phyloP scores from a whole-genome alignment of 92 coral and sea anemone species.

The Porites rus region DNA sequence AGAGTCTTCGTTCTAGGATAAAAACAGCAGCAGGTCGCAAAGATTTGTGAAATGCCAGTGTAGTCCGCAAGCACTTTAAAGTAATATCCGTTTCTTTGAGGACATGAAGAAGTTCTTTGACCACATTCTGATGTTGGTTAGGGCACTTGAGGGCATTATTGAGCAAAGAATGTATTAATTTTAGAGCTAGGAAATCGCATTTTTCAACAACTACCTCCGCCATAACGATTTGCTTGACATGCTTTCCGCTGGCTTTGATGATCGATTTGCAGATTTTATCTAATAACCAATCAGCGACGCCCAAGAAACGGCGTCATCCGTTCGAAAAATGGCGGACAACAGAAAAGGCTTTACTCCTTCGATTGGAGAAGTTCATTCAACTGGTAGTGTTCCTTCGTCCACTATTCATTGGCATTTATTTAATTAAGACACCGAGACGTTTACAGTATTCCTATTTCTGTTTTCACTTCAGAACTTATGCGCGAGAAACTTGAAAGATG shows the following conservation, averaged over 20 bases:
- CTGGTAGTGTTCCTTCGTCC: conserved; percentile 5
- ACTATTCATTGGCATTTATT: neutral
- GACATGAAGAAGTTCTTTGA: conserved; percentile 13
- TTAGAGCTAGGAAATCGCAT: neutral
- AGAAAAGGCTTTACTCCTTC: neutral
- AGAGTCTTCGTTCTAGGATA: conserved; percentile 29
- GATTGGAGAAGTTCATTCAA: neutral
- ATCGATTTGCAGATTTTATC: neutral
- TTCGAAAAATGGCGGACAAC: conserved; percentile 62
- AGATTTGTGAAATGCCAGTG: conserved; percentile 57
- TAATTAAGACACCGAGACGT: neutral
- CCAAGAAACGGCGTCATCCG: conserved; percentile 13
- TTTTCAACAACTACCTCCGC: neutral
- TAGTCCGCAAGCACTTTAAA: conserved; percentile 31
- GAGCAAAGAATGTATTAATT: conserved; percentile 11
- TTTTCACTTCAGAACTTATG: conserved; percentile 46
- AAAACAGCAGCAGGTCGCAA: conserved; percentile 11
- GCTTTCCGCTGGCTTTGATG: neutral
- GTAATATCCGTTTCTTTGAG: neutral
- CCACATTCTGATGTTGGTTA: conserved; percentile 11
- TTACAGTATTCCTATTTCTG: neutral
- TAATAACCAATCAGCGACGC: neutral
- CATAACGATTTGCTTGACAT: conserved; percentile 1
- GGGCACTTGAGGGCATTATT: conserved; percentile 33
- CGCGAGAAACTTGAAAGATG: conserved; percentile 59